phyloP scores from a whole-genome alignment of 2,797 vertebrate species.

The Acipenser oxyrinchus region DNA sequence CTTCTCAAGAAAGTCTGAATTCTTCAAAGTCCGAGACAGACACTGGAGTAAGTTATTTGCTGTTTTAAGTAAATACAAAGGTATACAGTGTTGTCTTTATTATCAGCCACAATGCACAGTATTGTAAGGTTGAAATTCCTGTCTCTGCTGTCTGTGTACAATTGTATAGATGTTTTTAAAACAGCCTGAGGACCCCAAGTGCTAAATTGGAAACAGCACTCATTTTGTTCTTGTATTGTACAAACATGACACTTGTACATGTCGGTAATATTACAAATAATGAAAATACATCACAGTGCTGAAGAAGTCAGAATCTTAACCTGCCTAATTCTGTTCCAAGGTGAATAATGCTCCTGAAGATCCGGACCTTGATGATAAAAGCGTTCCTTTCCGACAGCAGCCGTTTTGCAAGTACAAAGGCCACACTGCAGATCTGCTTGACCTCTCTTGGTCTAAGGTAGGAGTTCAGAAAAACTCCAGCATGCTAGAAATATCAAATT shows the following conservation, averaged over 20 bases:
- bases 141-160: not conserved
- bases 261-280: no score
- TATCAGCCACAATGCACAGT: not conserved
- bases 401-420: constrained; percentile 99
- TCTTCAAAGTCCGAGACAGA: constrained; percentile 97
- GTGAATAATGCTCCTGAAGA: constrained; percentile 76
- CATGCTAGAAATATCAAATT: not conserved
- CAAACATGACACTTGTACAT: no score
- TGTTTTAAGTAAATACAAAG: not conserved
- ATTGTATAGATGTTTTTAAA: no score
- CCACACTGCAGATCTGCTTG: constrained; percentile 94
- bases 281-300: no score
- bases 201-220: no score
- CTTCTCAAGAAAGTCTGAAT: constrained; percentile 95
- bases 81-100: not conserved
- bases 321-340: constrained; percentile 39
- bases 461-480: constrained; percentile 22
- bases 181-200: no score
- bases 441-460: constrained; percentile 98
- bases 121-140: not conserved
- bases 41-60: constrained; percentile 64
- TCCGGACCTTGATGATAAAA: constrained; percentile 83
- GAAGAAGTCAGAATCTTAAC: no score
- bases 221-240: no score
- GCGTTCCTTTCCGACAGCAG: constrained; percentile 82